Base-by-base conservation (phyloP, 2,888 invertebrate genomes). In the Synergus itoensis region DNA sequence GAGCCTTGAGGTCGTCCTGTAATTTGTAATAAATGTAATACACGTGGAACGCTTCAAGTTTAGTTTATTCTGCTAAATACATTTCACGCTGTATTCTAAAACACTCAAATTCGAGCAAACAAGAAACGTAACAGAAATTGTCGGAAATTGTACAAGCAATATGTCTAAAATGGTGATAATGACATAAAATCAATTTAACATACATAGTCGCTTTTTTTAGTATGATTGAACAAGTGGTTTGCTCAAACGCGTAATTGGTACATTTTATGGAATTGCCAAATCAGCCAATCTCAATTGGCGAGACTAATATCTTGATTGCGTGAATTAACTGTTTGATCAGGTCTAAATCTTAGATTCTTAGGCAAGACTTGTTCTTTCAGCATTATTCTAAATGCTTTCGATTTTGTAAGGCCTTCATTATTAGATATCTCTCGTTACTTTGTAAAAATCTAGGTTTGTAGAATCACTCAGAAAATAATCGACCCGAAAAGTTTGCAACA, bases 1-100 rank as follows among this genome's bases (percentile, higher is more conserved):
- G 8, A 53, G 36, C 73, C 53, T 53, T 73, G 12, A 73, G 53
- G 53, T 73, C 28, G 28, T 53, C 45, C 48, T 53, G n/a, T 53
- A 73, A 73, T 73, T 21, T 45, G 45, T 69, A 69, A 69, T 69
- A 69, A 69, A 69, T 28, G 69, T 28, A 69, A 21, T 69, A 48
- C 28, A 69, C 5, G 43, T 18, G 18, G 18, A 67, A 67, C 53
- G n/a, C n/a, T 53, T n/a, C 53, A 53, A 53, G n/a, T 8, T 9
- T 9, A n/a, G 53, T 53, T 18, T 53, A 53, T 53, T 53, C 1
- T 53, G 53, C 5, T 53, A n/a, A 8, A 18, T 7, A n/a, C 48
- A n/a, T 16, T 43, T 11, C 5, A 36, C 36, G 4, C 5, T 36
- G 9, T 43, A 11, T 43, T 43, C 43, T 1, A 43, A 43, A 43